Evolutionary conservation across 2,888 invertebrate genomes (phyloP), one percentile per base, ranked within the genome.

Genomic region (Molorchus minor): DNA sequence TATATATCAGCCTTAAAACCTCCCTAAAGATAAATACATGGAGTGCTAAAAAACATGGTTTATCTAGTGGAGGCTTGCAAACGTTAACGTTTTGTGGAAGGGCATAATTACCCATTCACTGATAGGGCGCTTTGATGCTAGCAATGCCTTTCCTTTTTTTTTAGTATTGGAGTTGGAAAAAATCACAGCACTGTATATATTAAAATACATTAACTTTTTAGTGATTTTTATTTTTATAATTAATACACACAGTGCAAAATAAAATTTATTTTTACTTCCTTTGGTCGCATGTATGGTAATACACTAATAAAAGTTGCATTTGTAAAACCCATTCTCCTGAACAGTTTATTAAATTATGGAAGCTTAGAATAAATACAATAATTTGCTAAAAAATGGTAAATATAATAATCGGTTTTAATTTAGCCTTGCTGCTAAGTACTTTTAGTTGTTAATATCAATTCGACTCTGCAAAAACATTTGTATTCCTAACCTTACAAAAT

Each of bases 221-320:
- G 56, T 59, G 56, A 51, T 54, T 62, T 64, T 62, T 64, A 64
- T 62, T 64, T 57, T 58, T 60, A 59, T 62, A 64, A 64, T 62
- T 57, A 64, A 62, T 62, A 62, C 60, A 64, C 62, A 64, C 51
- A 64, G 64, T 62, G 64, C 62, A 62, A 61, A 64, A 62, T 60
- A 21, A 61, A 61, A 35, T 45, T 49, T 20, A 56, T 49, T 47
- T 25, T 44, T 45, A 46, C 7, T 20, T 44, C 44, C n/a, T 61
- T 64, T 61, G 58, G 61, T 61, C 61, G 61, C 58, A 55, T 60
- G 57, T 57, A 59, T n/a, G 58, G 55, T 49, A 55, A 55, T 54
- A 54, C 35, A 33, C 46, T 54, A 33, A 41, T 54, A 35, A 53
- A 58, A 49, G 13, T 25, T 17, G 41, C 49, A 40, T 53, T 46